These are phyloP conservation scores for Pterocles orientalis DNA, from an alignment of 2,113 vertebrate species.

Conservation along the genomic window DNA sequence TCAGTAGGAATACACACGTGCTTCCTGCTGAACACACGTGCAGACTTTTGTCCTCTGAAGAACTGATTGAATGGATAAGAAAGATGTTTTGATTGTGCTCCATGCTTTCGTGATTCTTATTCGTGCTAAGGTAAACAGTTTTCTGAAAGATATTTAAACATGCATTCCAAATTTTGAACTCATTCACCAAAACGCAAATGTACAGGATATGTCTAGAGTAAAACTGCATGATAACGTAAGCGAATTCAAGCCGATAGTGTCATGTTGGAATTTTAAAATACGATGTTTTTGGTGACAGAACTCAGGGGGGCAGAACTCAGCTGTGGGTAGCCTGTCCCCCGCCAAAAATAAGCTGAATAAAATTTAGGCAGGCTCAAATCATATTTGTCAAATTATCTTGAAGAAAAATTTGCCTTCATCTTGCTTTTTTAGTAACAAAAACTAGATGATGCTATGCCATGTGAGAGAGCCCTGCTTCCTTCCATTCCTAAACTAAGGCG, in stretches of 20 bases:
- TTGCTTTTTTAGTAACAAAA: not conserved
- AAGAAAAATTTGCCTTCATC: not conserved
- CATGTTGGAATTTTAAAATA: not conserved
- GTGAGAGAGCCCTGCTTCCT: not conserved
- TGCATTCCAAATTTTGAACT: not conserved
- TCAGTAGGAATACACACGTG: not conserved
- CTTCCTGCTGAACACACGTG: not conserved
- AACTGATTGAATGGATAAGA: not conserved
- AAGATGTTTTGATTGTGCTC: not conserved
- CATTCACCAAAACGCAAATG: not conserved
- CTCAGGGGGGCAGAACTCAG: fast-evolving
- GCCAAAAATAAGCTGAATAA: not conserved
- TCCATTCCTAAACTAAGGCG: not conserved
- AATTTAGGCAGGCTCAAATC: not conserved
- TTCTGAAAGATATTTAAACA: not conserved
- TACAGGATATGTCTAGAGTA: not conserved
- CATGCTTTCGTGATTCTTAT: not conserved
- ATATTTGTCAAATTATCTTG: not conserved
- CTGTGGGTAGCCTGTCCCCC: not conserved
- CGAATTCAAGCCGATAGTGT: not conserved
- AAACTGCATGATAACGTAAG: not conserved
- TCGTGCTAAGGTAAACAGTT: not conserved
- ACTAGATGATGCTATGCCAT: no score
- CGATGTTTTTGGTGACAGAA: not conserved
- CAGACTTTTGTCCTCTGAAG: not conserved